Evolutionary conservation across 1,140 invertebrate species (phyloP).

Genomic region (Amyelois transitella): DNA sequence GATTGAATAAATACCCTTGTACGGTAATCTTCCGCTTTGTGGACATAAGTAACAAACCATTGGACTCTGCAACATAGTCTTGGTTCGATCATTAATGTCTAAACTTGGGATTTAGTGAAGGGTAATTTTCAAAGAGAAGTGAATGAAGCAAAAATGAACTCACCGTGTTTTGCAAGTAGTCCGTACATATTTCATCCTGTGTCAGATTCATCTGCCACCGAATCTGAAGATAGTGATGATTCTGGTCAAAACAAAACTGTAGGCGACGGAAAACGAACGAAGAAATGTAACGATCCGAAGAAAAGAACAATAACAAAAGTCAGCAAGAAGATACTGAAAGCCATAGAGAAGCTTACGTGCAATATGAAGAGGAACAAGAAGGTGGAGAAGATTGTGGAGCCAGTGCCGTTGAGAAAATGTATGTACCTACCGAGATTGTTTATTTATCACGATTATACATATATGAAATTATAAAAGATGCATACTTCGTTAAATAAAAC

Average conservation of each 20-base stretch:
- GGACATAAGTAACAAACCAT: too few relatives aligned
- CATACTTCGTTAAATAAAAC: too few relatives aligned
- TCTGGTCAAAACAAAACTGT: conserved; percentile 57
- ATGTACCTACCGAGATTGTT: conserved; percentile 12
- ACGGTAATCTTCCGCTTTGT: too few relatives aligned
- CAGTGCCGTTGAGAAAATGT: conserved; percentile 17
- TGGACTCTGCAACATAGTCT: too few relatives aligned
- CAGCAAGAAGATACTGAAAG: conserved; percentile 64
- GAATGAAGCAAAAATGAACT: conserved; percentile 45
- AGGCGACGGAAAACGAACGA: conserved; percentile 49
- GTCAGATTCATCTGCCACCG: conserved; percentile 65
- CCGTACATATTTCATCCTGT: conserved; percentile 63
- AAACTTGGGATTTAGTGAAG: too few relatives aligned
- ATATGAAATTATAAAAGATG: too few relatives aligned
- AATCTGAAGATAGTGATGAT: conserved; percentile 59
- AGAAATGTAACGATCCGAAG: conserved; percentile 61
- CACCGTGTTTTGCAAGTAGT: conserved; percentile 50
- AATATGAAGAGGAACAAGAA: conserved; percentile 51
- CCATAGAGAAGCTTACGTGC: conserved; percentile 60
- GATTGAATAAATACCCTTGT: too few relatives aligned
- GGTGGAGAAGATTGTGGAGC: conserved; percentile 27
- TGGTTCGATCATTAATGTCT: too few relatives aligned
- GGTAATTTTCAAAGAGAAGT: too few relatives aligned
- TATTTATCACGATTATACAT: not conserved
- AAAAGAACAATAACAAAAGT: conserved; percentile 68